phyloP scores from a whole-genome alignment of 2,888 invertebrate species.

The Stegana nigrithorax region DNA sequence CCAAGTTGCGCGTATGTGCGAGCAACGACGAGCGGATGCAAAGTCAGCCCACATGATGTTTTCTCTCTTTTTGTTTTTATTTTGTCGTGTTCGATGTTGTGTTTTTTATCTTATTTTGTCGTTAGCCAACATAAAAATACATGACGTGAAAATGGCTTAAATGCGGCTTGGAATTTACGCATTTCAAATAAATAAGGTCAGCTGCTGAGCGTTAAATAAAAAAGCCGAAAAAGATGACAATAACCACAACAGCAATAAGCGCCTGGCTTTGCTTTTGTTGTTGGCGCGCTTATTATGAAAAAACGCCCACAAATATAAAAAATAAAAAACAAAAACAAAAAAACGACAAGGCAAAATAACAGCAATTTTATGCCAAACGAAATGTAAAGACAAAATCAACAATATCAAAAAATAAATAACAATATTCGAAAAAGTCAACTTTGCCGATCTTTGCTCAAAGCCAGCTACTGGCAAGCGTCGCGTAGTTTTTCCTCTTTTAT shows the following conservation, averaged over 20 bases:
- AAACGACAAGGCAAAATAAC: neutral
- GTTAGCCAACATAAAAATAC: constrained; percentile 50
- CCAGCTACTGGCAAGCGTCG: neutral
- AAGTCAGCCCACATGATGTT: constrained; percentile 8
- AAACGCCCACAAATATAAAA: constrained; percentile 10
- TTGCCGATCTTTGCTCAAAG: too few species aligned
- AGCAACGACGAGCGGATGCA: constrained; percentile 14
- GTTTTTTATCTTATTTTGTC: constrained; percentile 30
- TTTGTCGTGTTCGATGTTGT: constrained; percentile 38
- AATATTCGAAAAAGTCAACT: neutral
- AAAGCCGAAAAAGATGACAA: neutral
- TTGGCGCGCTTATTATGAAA: neutral
- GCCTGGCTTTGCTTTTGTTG: too few species aligned
- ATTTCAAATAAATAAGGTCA: constrained; percentile 13
- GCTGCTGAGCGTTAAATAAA: constrained; percentile 36
- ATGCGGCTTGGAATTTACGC: constrained; percentile 33
- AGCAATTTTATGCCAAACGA: too few species aligned
- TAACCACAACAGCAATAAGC: constrained; percentile 25
- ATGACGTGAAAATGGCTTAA: constrained; percentile 55
- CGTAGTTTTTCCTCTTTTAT: neutral
- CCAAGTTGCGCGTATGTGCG: neutral
- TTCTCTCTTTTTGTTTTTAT: neutral
- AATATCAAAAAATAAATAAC: neutral
- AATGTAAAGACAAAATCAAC: too few species aligned
- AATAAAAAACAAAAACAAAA: neutral